A percentile compares a stretch with the other conserved stretches of the same genome.
These are phyloP conservation scores for Lipotes vexillifer DNA, from an alignment of 2,113 vertebrate genomes.

Conservation along the genomic window DNA sequence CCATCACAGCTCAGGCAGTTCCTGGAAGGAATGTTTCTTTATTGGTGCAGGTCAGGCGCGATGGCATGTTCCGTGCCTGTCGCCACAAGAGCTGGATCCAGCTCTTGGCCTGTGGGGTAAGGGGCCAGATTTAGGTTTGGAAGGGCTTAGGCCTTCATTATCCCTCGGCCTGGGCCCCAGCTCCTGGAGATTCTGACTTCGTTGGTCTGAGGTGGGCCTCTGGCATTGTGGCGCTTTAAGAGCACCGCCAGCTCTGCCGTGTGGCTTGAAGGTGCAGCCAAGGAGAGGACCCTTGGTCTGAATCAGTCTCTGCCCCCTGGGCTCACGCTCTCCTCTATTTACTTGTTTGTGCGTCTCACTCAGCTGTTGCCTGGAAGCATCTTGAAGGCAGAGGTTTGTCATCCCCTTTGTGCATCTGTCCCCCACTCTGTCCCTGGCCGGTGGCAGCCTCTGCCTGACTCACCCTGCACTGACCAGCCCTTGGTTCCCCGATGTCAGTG, in stretches of 20 bases:
- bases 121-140: not conserved
- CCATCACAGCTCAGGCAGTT: not conserved
- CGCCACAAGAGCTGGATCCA: fast-evolving
- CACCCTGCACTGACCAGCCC: not conserved
- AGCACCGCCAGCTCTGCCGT: fast-evolving
- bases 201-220: not conserved
- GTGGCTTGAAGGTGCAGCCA: not conserved
- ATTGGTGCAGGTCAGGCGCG: not conserved
- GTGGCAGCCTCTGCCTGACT: not conserved
- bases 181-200: not conserved
- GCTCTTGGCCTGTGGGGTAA: not conserved
- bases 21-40: not conserved
- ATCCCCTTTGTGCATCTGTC: not conserved
- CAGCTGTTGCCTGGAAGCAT: not conserved
- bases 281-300: too few species aligned
- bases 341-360: not conserved
- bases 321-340: not conserved
- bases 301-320: not conserved
- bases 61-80: not conserved
- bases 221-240: not conserved
- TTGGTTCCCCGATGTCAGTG: not conserved
- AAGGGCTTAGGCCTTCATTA: not conserved
- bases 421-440: fast-evolving
- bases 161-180: not conserved
- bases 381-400: not conserved